phyloP scores from a whole-genome alignment of 2,113 vertebrate genomes.

The Mesitornis unicolor region DNA sequence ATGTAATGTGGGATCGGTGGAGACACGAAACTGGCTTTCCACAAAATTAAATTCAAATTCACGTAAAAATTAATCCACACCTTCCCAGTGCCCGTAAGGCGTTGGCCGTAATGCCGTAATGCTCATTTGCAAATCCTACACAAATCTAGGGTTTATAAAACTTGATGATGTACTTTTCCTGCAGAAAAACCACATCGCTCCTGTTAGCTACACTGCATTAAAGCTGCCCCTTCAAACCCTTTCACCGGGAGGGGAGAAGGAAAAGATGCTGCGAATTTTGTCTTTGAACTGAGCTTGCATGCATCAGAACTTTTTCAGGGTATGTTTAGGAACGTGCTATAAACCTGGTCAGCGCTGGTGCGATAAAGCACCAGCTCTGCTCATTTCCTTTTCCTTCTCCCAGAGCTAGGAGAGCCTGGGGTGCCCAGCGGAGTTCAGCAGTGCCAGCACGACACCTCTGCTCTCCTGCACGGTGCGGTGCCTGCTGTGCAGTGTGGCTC shows the following conservation, averaged over 20 bases:
- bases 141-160: slow-evolving; percentile 42
- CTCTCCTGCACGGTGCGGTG: not conserved
- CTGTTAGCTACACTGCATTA: not conserved
- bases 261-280: not conserved
- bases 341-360: rapidly evolving
- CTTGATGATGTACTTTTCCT: slow-evolving; percentile 33
- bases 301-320: not conserved
- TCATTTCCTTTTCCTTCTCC: not conserved
- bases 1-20: not conserved
- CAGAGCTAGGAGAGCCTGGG: not conserved
- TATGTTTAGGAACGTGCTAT: not conserved
- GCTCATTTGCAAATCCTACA: slow-evolving; percentile 57
- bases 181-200: slow-evolving; percentile 44
- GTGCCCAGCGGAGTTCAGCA: not conserved
- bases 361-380: not conserved
- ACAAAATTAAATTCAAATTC: slow-evolving; percentile 71
- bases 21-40: slow-evolving; percentile 60
- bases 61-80: slow-evolving; percentile 63
- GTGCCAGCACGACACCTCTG: not conserved
- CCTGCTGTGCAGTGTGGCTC: not conserved
- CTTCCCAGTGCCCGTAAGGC: slow-evolving; percentile 25
- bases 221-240: not conserved
- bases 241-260: not conserved
- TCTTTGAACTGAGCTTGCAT: not conserved
- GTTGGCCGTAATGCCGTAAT: not conserved